Evolutionary conservation across 2,113 vertebrate genomes (phyloP).

Genomic region (Hemiscyllium ocellatum): DNA sequence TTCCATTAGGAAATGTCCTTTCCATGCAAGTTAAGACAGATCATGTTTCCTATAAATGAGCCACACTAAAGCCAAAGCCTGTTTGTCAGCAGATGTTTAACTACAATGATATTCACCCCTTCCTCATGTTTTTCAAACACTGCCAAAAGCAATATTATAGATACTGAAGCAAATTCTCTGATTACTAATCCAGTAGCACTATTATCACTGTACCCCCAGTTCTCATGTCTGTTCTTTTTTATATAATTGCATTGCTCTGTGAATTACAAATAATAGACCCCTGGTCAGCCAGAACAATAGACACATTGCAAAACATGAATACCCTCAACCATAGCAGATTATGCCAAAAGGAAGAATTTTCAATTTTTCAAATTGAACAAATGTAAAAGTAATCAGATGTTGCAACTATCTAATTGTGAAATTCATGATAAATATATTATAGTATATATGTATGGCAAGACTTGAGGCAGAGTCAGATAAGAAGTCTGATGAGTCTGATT

Average conservation of each 20-base stretch:
- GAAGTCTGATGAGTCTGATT: too few species aligned
- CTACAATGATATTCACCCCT: slow-evolving; percentile 60
- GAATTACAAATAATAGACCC: neutral
- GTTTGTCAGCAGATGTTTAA: slow-evolving; percentile 71
- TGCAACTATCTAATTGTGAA: neutral
- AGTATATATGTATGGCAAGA: too few species aligned
- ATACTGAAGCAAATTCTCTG: neutral
- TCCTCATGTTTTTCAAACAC: slow-evolving; percentile 43
- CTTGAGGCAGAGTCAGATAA: too few species aligned
- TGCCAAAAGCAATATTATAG: neutral
- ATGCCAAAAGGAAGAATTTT: neutral
- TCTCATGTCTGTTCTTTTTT: neutral
- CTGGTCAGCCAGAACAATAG: neutral
- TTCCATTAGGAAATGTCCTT: slow-evolving; percentile 63
- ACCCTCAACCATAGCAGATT: neutral
- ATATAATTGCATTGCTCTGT: neutral
- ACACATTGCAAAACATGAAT: neutral
- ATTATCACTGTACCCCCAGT: neutral
- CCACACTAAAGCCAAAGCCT: slow-evolving; percentile 60
- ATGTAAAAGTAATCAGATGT: neutral
- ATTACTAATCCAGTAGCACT: neutral
- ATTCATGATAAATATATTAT: too few species aligned
- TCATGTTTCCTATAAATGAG: slow-evolving; percentile 59
- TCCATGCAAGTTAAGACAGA: slow-evolving; percentile 61
- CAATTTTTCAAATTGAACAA: neutral